These are phyloP conservation scores for Rhingia campestris DNA, from an alignment of 2,888 invertebrate genomes.

Conservation along the genomic window DNA sequence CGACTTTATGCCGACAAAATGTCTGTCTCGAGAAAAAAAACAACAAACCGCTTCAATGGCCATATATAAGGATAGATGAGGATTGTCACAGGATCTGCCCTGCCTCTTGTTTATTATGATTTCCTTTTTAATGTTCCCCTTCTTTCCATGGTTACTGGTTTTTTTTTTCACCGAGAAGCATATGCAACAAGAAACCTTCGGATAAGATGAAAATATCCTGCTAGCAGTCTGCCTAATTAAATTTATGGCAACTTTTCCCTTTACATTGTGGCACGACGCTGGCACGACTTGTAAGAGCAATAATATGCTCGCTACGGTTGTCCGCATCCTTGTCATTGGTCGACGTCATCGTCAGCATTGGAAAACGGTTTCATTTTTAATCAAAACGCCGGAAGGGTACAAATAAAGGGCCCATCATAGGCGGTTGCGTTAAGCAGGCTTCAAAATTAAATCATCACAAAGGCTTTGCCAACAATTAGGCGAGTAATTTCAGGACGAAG, in stretches of 20 bases:
- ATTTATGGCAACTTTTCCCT: slow-evolving; percentile 27
- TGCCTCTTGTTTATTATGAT: slow-evolving; percentile 42
- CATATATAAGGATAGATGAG: background rate
- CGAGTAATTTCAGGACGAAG: slow-evolving; percentile 32
- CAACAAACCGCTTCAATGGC: background rate
- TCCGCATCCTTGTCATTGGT: slow-evolving; percentile 9
- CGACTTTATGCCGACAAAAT: slow-evolving; percentile 23
- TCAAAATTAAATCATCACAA: slow-evolving; percentile 51
- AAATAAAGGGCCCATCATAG: slow-evolving; percentile 30
- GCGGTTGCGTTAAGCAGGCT: slow-evolving; percentile 54
- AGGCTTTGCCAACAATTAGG: slow-evolving; percentile 48
- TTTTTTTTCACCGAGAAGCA: background rate
- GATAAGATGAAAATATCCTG: slow-evolving; percentile 7
- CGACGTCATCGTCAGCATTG: slow-evolving; percentile 20
- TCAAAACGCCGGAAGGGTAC: slow-evolving; percentile 28
- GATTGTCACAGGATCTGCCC: slow-evolving; percentile 3
- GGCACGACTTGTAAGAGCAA: slow-evolving; percentile 18
- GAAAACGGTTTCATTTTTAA: slow-evolving; percentile 33
- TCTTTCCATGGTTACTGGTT: slow-evolving; percentile 4
- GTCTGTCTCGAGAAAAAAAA: slow-evolving; percentile 12
- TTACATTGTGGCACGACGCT: slow-evolving; percentile 14
- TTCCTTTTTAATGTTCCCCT: slow-evolving; percentile 37
- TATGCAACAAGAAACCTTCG: slow-evolving; percentile 16
- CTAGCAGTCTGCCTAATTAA: slow-evolving; percentile 43
- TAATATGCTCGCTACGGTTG: slow-evolving; percentile 29